These are phyloP conservation scores for Hystrix brachyura DNA, from an alignment of 2,113 vertebrate species.

Conservation along the genomic window DNA sequence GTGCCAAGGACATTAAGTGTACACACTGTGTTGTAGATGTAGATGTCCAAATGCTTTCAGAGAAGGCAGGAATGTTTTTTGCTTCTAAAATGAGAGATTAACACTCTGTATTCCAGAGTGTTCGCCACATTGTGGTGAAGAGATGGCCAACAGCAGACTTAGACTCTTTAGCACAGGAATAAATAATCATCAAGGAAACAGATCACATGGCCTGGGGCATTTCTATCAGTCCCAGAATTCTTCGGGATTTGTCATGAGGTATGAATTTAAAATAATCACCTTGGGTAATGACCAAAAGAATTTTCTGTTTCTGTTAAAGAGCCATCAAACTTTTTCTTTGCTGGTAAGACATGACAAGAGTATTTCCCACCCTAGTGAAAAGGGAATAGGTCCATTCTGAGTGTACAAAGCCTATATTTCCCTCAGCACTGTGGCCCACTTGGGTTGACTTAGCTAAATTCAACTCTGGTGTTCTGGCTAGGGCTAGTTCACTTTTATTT, in stretches of 20 bases:
- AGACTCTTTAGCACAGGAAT: not conserved
- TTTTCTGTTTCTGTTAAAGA: constrained; percentile 62
- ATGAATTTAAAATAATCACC: constrained; percentile 34
- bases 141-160: constrained; percentile 11
- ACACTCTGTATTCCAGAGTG: constrained; percentile 27
- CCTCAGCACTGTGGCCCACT: not conserved
- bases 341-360: constrained; percentile 39
- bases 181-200: not conserved
- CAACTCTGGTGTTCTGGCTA: not conserved
- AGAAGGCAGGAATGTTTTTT: constrained; percentile 23
- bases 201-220: not conserved
- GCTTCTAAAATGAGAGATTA: not conserved
- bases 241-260: not conserved
- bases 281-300: constrained; percentile 18
- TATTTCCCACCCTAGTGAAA: constrained; percentile 32
- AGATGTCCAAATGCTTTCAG: not conserved
- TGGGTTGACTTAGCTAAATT: constrained; percentile 22
- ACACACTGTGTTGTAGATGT: not conserved
- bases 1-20: not conserved
- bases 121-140: not conserved
- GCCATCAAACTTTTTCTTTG: not conserved
- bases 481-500: not conserved
- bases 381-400: not conserved
- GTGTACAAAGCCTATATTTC: not conserved
- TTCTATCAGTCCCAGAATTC: constrained; percentile 22